phyloP scores from a whole-genome alignment of 2,113 vertebrate genomes.

The Hiodon alosoides region DNA sequence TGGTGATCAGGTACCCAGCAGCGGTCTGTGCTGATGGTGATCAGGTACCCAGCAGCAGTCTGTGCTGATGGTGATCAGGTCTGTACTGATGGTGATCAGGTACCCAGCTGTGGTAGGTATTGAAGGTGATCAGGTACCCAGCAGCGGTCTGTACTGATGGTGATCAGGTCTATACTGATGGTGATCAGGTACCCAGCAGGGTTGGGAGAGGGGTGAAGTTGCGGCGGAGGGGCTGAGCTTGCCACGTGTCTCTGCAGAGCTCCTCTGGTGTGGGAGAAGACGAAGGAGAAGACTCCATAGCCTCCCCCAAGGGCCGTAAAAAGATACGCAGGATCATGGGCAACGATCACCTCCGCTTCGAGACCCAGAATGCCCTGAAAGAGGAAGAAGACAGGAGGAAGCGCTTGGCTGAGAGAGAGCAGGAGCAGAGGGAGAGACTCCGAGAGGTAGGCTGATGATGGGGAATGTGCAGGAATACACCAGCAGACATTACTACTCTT shows the following conservation, averaged over 20 bases:
- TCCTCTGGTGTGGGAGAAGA: slow-evolving; percentile 51
- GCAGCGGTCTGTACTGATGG: too few relatives aligned
- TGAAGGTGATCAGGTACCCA: too few relatives aligned
- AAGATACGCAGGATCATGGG: slow-evolving; percentile 97
- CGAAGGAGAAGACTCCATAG: slow-evolving; percentile 62
- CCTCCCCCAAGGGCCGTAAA: slow-evolving; percentile 86
- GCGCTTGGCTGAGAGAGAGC: slow-evolving; percentile 89
- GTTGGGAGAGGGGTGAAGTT: not conserved
- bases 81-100: too few relatives aligned
- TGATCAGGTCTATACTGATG: too few relatives aligned
- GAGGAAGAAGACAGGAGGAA: slow-evolving; percentile 93
- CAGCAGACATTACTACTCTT: not conserved
- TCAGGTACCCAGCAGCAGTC: too few relatives aligned
- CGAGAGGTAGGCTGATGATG: slow-evolving; percentile 70
- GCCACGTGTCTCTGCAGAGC: slow-evolving; percentile 47
- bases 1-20: too few relatives aligned
- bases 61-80: too few relatives aligned
- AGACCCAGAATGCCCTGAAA: slow-evolving; percentile 93
- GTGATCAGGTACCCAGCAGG: not conserved
- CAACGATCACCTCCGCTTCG: slow-evolving; percentile 85
- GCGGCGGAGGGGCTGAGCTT: not conserved
- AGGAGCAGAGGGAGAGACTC: slow-evolving; percentile 76
- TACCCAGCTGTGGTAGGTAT: too few relatives aligned
- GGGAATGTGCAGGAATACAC: not conserved
- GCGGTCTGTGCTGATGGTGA: too few relatives aligned